These are phyloP conservation scores for Leptestheria dahalacensis DNA, from an alignment of 1,140 invertebrate species.

Conservation along the genomic window DNA sequence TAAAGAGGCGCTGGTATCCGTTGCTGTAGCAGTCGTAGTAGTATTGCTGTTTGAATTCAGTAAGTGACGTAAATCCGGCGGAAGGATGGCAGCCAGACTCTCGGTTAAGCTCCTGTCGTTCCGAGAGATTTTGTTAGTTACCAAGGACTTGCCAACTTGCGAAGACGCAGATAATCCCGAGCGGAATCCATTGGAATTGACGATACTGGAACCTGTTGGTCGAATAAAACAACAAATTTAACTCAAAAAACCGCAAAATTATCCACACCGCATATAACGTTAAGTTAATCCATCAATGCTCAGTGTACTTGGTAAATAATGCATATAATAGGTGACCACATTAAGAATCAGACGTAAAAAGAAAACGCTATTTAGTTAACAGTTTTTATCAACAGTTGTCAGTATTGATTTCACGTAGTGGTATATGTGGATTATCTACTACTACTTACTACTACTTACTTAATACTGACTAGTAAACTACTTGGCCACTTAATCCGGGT, in stretches of 20 bases:
- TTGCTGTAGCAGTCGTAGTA: not conserved
- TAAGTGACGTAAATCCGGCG: conserved; percentile 33
- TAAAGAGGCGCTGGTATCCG: not conserved
- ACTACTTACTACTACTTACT: too few species aligned
- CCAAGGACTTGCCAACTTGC: not conserved
- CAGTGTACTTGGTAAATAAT: too few species aligned
- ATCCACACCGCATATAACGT: too few species aligned
- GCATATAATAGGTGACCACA: too few species aligned
- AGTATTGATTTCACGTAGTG: too few species aligned
- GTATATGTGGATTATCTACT: too few species aligned
- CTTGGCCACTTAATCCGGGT: too few species aligned
- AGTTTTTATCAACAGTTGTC: too few species aligned
- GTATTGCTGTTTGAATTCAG: conserved; percentile 18
- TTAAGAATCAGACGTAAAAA: too few species aligned
- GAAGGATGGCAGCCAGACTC: conserved; percentile 31
- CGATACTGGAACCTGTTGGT: conserved; percentile 17
- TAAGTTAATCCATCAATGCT: too few species aligned
- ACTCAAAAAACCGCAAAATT: too few species aligned
- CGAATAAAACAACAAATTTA: not conserved
- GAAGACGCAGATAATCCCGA: conserved; percentile 8
- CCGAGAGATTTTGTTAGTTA: not conserved
- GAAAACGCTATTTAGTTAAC: too few species aligned
- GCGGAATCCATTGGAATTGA: conserved; percentile 14
- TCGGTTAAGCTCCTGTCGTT: conserved; percentile 15
- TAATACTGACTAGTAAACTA: conserved; percentile 8